Percentiles rank a stretch among this genome's conserved stretches.
Evolutionary conservation across 1,140 invertebrate species (phyloP).

Genomic region (Caenorhabditis tropicalis): DNA sequence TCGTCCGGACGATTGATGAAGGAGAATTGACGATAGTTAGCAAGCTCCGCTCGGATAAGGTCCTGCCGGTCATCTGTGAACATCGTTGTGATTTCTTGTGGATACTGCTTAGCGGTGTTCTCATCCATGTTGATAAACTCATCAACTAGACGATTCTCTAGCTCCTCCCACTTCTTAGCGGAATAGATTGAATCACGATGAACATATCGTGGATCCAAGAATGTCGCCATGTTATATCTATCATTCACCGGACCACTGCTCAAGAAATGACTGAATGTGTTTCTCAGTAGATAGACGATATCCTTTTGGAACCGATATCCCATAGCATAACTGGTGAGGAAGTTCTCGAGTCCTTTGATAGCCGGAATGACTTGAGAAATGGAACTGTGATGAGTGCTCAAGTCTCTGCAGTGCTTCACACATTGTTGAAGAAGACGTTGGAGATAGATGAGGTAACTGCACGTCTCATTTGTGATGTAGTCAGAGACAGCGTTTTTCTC

Average conservation of each 20-base stretch:
- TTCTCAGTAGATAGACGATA: neutral
- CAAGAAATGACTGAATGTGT: neutral
- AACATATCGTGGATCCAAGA: neutral
- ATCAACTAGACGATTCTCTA: neutral
- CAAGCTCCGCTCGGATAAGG: neutral
- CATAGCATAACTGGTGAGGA: neutral
- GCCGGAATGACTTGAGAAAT: neutral
- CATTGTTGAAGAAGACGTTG: neutral
- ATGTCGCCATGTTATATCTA: neutral
- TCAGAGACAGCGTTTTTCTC: neutral
- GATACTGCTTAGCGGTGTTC: neutral
- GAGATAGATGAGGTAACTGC: neutral
- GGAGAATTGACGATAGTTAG: neutral
- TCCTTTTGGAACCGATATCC: neutral
- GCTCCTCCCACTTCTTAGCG: neutral
- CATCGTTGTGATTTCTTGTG: neutral
- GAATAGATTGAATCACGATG: neutral
- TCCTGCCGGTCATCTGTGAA: neutral
- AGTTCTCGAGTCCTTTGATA: neutral
- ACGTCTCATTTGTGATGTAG: neutral
- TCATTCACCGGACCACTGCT: neutral
- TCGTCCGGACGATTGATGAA: neutral
- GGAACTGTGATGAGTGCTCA: neutral
- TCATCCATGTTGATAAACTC: neutral
- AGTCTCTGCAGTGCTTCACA: neutral